Evolutionary conservation across 2,888 invertebrate genomes (phyloP).

Genomic region (Sympetrum striolatum): DNA sequence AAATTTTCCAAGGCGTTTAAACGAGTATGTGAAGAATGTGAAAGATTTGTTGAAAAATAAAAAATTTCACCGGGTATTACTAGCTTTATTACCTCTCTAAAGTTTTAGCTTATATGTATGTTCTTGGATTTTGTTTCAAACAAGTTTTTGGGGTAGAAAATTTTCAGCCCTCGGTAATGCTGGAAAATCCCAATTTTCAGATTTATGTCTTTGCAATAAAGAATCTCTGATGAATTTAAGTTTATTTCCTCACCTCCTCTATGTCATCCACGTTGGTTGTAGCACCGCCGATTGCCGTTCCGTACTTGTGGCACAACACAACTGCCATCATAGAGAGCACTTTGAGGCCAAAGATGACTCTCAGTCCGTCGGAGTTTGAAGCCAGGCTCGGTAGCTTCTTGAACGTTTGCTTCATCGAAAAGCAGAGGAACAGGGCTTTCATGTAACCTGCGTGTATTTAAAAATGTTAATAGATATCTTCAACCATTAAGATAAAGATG

Average conservation of each 20-base stretch:
- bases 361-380: slow-evolving; percentile 65
- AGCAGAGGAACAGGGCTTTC: slow-evolving; percentile 61
- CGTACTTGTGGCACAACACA: slow-evolving; percentile 69
- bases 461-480: not conserved
- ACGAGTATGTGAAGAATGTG: too few species aligned
- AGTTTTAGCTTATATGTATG: too few species aligned
- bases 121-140: too few species aligned
- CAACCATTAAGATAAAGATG: not conserved
- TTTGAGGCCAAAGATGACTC: slow-evolving; percentile 71
- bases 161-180: too few species aligned
- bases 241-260: not conserved
- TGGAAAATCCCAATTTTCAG: too few species aligned
- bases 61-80: too few species aligned
- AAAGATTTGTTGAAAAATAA: too few species aligned
- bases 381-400: slow-evolving; percentile 63
- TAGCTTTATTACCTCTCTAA: too few species aligned
- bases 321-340: slow-evolving; percentile 71
- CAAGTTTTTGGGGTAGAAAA: too few species aligned
- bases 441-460: not conserved
- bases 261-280: slow-evolving; percentile 10
- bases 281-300: not conserved
- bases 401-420: slow-evolving; percentile 69
- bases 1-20: too few species aligned
- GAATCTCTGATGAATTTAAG: too few species aligned
- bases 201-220: too few species aligned